Base-by-base conservation (phyloP, 64 coral and sea anemone species). In the Pocillopora verrucosa region DNA sequence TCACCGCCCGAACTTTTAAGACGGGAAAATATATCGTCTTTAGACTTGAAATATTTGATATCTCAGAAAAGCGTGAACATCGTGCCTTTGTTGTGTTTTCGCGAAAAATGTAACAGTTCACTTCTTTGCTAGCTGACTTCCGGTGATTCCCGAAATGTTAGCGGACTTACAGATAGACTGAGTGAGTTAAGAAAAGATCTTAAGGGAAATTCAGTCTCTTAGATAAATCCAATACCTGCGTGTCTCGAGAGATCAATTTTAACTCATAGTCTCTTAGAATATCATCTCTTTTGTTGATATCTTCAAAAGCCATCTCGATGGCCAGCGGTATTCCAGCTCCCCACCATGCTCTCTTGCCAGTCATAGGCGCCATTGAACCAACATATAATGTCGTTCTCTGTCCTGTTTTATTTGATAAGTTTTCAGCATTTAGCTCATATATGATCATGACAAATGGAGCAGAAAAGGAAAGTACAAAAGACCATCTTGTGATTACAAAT, bases 341-440 rank as follows among this genome's bases (percentile, higher is more conserved):
- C 90, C 90, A 92, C 90, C 90, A 92, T 58, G 90, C 64, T 56
- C 75, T 76, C 24, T 4, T 38, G 4, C 90, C 90, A 20, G 75
- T 92, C 56, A 78, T 87, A 11, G 90, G 90, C 34, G 90, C 90
- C 90, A 92, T 87, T 35, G 78, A 67, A 60, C 90, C 90, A 25
- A 92, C 80, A 34, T 87, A 61, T 13, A 80, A 58, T 14, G 78
- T 1, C 59, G n/a, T 58, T n/a, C 16, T 7, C n/a, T 17, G 25
- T 2, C 10, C 17, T 68, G 65, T 68, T 2, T 22, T 19, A 22
- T 68, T 68, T 9, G 19, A 1, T 22, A 68, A 22, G 17, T 17
- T 68, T 17, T 9, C 65, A 68, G 65, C 65, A 9, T 68, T 22
- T 19, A 68, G 2, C 10, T n/a, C 17, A 68, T n/a, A 22, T 30